Base-by-base conservation (phyloP, 2,888 invertebrate species). In the Rhogogaster chlorosoma region DNA sequence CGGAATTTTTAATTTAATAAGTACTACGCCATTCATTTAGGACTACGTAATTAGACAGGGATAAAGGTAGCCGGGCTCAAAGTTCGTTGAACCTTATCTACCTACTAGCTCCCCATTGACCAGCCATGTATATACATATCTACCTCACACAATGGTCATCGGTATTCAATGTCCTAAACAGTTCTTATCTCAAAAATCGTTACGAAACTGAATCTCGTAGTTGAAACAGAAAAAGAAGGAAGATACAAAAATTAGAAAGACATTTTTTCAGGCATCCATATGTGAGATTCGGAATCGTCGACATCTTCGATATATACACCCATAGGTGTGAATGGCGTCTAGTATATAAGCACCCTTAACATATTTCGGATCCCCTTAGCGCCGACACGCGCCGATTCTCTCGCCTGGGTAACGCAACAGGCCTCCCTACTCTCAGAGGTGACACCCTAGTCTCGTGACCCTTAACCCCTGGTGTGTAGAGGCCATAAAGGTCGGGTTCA, bases 1-100 rank as follows among this genome's bases (percentile, higher is more conserved):
- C 26, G 84, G 80, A 85, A 85, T 85, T 82, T 80, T 85, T 85
- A 45, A 85, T 85, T 85, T 70, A 85, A 85, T 85, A 78, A 85
- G 38, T 70, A 70, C 70, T 45, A 61, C 64, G 77, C 84, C 70
- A 85, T 71, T 77, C 70, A 61, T 85, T 85, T 70, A 70, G 29
- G 70, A 29, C 80, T 85, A 71, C 82, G 71, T 85, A 85, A 85
- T 85, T 85, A 70, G 84, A 71, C 71, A 77, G 70, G 71, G 64
- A 71, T 49, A 53, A 26, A 80, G 32, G 22, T 57, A 61, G 38
- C 61, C 61, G 45, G 61, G 42, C 15, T 64, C 15, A 36, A 29
- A 70, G 84, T 82, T 85, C 82, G 18, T 49, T 71, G 82, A 82
- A 80, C 83, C 29, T 53, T 77, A 9, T 42, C n/a, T 73, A 42